phyloP scores from a whole-genome alignment of 2,113 vertebrate genomes.

The Dipodomys stephensi region DNA sequence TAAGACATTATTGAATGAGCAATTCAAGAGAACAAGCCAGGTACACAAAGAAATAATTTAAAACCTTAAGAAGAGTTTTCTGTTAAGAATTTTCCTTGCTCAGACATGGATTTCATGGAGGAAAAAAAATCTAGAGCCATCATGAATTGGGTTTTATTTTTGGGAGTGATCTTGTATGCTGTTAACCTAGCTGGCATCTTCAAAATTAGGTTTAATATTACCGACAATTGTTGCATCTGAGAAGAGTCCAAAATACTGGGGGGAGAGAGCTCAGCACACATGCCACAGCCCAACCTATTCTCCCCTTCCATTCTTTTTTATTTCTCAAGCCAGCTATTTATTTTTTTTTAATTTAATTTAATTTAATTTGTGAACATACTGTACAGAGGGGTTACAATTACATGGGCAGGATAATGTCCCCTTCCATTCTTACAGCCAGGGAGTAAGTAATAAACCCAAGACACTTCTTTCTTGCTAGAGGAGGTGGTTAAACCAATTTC shows the following conservation, averaged over 20 bases:
- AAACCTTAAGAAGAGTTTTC: slow-evolving; percentile 40
- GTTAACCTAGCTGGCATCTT: slow-evolving; percentile 19
- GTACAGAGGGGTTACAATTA: too few relatives aligned
- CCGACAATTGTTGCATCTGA: slow-evolving; percentile 45
- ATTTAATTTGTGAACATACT: too few relatives aligned
- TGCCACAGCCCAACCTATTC: slow-evolving; percentile 29
- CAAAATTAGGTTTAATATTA: neutral
- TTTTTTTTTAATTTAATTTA: too few relatives aligned
- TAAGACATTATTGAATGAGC: slow-evolving; percentile 54
- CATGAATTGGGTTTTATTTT: slow-evolving; percentile 41
- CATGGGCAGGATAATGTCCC: too few relatives aligned
- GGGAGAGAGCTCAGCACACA: neutral
- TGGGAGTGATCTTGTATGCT: slow-evolving; percentile 21
- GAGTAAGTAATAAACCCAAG: slow-evolving; percentile 58
- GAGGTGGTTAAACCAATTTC: slow-evolving; percentile 69
- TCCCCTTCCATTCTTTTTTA: slow-evolving; percentile 6
- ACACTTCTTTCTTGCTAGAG: slow-evolving; percentile 40
- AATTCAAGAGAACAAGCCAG: slow-evolving; percentile 22
- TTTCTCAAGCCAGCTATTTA: too few relatives aligned
- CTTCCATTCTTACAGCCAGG: slow-evolving; percentile 44
- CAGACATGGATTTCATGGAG: slow-evolving; percentile 39
- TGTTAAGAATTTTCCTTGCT: neutral
- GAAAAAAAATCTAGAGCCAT: neutral
- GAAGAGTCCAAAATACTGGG: neutral
- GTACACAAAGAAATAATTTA: slow-evolving; percentile 39